These are phyloP conservation scores for Axinella damicornis DNA, from an alignment of 37 sponge, comb jelly and placozoan genomes.

Conservation along the genomic window DNA sequence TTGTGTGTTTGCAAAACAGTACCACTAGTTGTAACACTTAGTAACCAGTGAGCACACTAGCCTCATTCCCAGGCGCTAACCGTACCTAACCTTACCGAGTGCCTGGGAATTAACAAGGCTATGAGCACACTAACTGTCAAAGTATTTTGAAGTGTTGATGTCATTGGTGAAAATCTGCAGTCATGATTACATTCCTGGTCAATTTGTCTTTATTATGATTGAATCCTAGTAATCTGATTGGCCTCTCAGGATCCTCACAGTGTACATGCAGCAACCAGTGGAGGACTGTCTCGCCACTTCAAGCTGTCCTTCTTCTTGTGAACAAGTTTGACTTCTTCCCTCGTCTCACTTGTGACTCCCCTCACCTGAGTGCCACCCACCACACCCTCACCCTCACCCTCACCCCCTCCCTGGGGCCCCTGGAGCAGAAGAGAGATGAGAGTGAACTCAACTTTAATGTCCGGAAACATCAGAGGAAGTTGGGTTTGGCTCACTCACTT, in stretches of 20 bases:
- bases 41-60: too few species aligned
- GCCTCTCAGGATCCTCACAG: not conserved
- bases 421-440: not conserved
- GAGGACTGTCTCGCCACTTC: not conserved
- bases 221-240: too few species aligned
- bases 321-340: slow-evolving; percentile 63
- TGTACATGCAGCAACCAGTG: not conserved
- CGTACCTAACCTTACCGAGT: too few species aligned
- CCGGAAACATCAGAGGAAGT: slow-evolving; percentile 18
- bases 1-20: too few species aligned
- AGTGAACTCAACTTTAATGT: slow-evolving; percentile 42
- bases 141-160: too few species aligned
- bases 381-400: slow-evolving; percentile 3
- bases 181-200: too few species aligned
- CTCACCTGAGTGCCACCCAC: not conserved
- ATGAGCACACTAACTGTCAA: too few species aligned
- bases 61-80: too few species aligned
- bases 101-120: too few species aligned
- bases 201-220: too few species aligned
- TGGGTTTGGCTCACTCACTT: slow-evolving; percentile 30
- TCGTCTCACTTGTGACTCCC: slow-evolving; percentile 33
- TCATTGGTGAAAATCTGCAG: too few species aligned
- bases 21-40: too few species aligned
- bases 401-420: not conserved
- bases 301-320: slow-evolving; percentile 47